Conservation (phyloP, 2,113 vertebrate species). For the Addax nasomaculatus region DNA sequence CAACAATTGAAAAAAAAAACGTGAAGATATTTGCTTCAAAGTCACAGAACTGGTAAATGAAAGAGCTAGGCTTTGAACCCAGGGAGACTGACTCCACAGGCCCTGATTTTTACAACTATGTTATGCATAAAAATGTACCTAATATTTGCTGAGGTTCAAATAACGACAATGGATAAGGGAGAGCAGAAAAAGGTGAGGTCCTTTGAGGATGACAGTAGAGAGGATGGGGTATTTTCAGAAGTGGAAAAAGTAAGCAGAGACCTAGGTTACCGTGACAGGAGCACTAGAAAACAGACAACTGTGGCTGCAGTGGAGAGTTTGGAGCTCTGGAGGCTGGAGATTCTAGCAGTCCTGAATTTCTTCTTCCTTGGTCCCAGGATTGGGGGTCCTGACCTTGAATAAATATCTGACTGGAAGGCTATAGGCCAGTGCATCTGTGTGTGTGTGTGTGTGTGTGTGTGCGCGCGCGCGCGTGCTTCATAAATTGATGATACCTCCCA, state of each 20-base stretch:
- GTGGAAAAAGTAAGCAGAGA: neutral
- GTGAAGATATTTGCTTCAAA: neutral
- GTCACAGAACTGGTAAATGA: constrained; percentile 8
- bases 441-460: neutral
- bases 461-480: fast-evolving
- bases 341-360: neutral
- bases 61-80: constrained; percentile 16
- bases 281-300: neutral
- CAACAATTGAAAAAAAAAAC: neutral
- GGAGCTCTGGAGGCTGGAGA: neutral
- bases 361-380: neutral
- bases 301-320: neutral
- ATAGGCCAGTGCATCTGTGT: neutral
- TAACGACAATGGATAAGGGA: neutral
- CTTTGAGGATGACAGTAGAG: neutral
- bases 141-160: constrained; percentile 23
- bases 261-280: neutral
- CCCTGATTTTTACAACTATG: neutral
- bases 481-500: neutral
- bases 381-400: neutral
- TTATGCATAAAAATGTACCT: neutral
- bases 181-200: neutral
- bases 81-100: neutral
- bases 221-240: constrained; percentile 2
- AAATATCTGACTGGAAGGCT: neutral